Evolutionary conservation across 1,140 invertebrate species (phyloP), one percentile per base, ranked within the genome.

Genomic region (Mya arenaria): DNA sequence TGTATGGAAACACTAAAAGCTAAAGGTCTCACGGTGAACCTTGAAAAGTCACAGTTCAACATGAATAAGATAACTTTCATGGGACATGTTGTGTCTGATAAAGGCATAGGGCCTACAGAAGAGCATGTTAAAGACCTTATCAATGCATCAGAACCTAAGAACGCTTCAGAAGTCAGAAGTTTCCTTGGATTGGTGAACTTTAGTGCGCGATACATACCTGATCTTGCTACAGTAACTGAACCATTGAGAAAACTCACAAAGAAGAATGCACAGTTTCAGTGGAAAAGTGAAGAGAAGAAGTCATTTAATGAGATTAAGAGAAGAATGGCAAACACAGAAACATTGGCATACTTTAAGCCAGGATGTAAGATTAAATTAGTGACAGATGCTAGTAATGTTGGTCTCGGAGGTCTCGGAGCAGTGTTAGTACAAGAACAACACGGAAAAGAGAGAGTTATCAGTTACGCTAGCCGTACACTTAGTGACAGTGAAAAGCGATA

Each of bases 401-500:
- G n/a, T n/a, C n/a, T n/a, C n/a, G n/a, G n/a, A n/a, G n/a, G n/a
- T n/a, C n/a, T n/a, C n/a, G n/a, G 86, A 13, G 83, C 65, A 37
- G 80, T 88, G 4, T 55, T 88, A 28, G 15, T 82, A 32, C 88
- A 85, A 63, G 63, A 58, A 41, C 55, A 87, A 28, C 71, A 84
- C 15, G 63, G 65, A 44, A 58, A 39, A 28, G 23, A 37, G 32
- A 74, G 28, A 25, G 72, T 74, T 5, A 44, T 74, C 13, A 2
- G 34, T 2, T 74, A 74, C 41, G 72, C 55, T 10, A 73, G 71
- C n/a, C 23, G 55, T 10, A 13, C 17, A 13, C 36, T 73, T 15
- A 34, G 10, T 19, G 48, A 75, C 32, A 60, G 56, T 4, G 87
- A 90, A 36, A 71, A 71, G 23, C 58, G 84, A 55, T 93, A 93